Percentiles rank a stretch among this genome's conserved stretches.
Conservation (phyloP, 2,888 invertebrate genomes). For the Hyposoter dolosus region DNA sequence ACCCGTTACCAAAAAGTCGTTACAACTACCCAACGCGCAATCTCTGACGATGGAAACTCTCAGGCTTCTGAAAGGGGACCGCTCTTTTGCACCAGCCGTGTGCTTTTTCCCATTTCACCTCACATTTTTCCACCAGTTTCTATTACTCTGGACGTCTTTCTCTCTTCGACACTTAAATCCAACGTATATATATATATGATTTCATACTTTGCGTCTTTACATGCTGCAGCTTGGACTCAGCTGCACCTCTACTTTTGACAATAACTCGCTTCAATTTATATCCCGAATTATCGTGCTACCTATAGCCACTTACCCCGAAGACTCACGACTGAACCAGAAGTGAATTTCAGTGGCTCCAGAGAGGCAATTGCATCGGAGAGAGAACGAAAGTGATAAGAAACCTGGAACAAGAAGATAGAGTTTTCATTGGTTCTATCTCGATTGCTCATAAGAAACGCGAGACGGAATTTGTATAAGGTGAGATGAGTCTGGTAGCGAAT, state of each 20-base stretch:
- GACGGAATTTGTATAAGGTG: constrained; percentile 20
- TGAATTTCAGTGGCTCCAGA: constrained; percentile 71
- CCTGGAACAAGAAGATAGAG: not conserved
- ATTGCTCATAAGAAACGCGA: constrained; percentile 17
- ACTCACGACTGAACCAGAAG: constrained; percentile 70
- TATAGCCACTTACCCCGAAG: constrained; percentile 57
- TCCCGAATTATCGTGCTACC: constrained; percentile 76
- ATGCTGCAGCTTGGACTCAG: constrained; percentile 62
- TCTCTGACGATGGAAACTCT: constrained; percentile 49
- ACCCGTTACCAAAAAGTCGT: constrained; percentile 79
- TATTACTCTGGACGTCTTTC: constrained; percentile 40
- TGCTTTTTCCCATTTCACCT: constrained; percentile 1
- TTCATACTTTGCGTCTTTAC: constrained; percentile 54
- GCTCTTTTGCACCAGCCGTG: constrained; percentile 11
- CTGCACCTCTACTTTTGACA: constrained; percentile 70
- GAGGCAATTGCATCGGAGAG: not conserved
- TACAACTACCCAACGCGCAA: constrained; percentile 75
- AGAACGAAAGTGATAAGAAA: constrained; percentile 15
- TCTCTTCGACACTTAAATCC: constrained; percentile 67
- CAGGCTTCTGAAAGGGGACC: constrained; percentile 20
- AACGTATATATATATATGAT: constrained; percentile 22
- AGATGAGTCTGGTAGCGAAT: constrained; percentile 27
- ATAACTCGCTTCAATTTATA: constrained; percentile 79
- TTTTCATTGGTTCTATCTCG: constrained; percentile 45
- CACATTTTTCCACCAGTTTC: constrained; percentile 29